Conservation (phyloP, 2,888 invertebrate genomes). For the Doris montereyensis region DNA sequence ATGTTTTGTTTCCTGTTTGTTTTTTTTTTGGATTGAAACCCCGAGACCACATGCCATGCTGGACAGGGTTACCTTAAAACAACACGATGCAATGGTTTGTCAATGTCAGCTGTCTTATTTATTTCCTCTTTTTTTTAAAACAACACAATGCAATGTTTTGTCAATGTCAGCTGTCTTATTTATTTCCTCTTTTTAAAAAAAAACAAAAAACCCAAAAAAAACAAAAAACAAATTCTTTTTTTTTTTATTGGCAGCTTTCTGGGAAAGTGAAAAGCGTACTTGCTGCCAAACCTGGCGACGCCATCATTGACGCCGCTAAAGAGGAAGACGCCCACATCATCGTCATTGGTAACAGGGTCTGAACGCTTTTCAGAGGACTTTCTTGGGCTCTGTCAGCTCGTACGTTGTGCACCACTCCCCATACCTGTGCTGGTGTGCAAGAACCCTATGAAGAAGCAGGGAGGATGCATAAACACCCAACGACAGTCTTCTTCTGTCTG, state of each 20-base stretch:
- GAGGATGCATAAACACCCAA: too few species aligned
- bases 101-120: background rate
- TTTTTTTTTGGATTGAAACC: too few species aligned
- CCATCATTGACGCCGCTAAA: constrained; percentile 37
- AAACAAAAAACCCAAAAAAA: too few species aligned
- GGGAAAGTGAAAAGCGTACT: constrained; percentile 42
- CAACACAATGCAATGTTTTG: too few species aligned
- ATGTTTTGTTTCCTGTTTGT: too few species aligned
- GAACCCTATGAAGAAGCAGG: too few species aligned
- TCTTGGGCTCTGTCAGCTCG: constrained; percentile 43
- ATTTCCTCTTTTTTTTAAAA: too few species aligned
- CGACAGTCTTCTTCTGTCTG: too few species aligned
- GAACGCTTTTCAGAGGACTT: constrained; percentile 34
- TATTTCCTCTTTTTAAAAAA: background rate
- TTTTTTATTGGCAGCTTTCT: constrained; percentile 22
- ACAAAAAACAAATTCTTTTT: too few species aligned
- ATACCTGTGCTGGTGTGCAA: constrained; percentile 42
- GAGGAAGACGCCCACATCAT: constrained; percentile 39
- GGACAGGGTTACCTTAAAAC: too few species aligned
- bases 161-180: background rate
- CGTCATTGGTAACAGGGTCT: constrained; percentile 37
- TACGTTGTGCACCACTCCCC: constrained; percentile 43
- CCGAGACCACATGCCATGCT: too few species aligned
- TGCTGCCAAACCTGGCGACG: constrained; percentile 42
- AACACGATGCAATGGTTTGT: too few species aligned